Evolutionary conservation across 2,797 vertebrate genomes (phyloP), one percentile per base, ranked within the genome.

Genomic region (Sebastes reedi): DNA sequence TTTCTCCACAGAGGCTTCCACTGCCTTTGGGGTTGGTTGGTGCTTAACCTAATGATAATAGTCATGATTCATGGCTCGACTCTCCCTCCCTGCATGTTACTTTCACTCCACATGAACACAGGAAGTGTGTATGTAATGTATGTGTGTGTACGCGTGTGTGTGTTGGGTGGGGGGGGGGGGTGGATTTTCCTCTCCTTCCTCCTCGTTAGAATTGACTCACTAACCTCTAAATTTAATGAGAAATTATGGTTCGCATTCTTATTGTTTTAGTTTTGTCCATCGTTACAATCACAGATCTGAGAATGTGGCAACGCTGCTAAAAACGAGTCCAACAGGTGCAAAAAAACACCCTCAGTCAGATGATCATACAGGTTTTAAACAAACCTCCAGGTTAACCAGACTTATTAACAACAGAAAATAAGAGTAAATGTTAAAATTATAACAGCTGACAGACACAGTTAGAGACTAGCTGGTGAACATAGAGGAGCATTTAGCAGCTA

Each of bases 11-110:
- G 92, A 94, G 92, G 91, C 90, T 87, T 85, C 32, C 87, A 82
- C 67, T 90, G 91, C 95, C 95, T 95, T 94, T 94, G 94, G 95
- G 95, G 91, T 92, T 87, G 88, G 88, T 90, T 92, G 94, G 94
- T 93, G 92, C 95, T 96, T 95, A 95, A 95, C 93, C 91, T 95
- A 96, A 96, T 95, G 95, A 96, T 95, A 93, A 94, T 93, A 92
- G 94, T 95, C 94, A 94, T 96, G 94, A 95, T 94, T 95, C 95
- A 96, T 95, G 95, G 95, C 93, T 94, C 93, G 91, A 92, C 93
- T 93, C 90, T 93, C 87, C 85, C 83, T 91, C 90, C 86, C 93
- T 92, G 91, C 90, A 79, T 93, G 93, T 90, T 84, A 82, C 88
- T 85, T 77, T 46, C 64, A 61, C 91, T 86, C 90, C 80, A 72